Conservation (phyloP, 2,888 invertebrate genomes). For the Drosophila anomelani region DNA sequence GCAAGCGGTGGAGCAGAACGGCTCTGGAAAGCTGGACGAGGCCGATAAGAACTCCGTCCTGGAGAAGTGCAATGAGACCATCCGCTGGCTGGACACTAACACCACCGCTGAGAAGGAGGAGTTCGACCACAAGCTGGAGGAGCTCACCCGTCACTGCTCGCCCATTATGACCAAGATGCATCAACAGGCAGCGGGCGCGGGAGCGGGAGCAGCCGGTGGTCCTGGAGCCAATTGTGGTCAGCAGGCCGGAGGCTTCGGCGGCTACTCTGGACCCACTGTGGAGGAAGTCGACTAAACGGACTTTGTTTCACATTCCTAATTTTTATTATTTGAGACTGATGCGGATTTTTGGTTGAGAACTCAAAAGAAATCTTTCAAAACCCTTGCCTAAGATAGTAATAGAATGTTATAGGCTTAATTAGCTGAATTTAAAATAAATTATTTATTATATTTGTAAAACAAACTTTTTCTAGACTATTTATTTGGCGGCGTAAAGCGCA, state of each 20-base stretch:
- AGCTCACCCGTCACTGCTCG: constrained; percentile 83
- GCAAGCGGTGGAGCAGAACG: constrained; percentile 88
- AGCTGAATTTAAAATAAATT: constrained; percentile 23
- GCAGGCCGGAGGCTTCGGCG: constrained; percentile 88
- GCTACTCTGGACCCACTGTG: constrained; percentile 84
- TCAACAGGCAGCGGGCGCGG: constrained; percentile 84
- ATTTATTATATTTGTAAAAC: constrained; percentile 17
- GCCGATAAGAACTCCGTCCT: constrained; percentile 89
- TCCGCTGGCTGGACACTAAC: constrained; percentile 91
- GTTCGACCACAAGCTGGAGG: constrained; percentile 86
- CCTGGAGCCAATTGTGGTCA: constrained; percentile 82
- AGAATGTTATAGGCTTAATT: constrained; percentile 10
- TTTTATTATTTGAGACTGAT: constrained; percentile 25
- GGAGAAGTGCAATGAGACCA: constrained; percentile 88
- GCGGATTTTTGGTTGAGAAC: constrained; percentile 12
- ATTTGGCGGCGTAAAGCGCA: too few relatives aligned
- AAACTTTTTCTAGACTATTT: background rate
- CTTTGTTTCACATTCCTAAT: constrained; percentile 1
- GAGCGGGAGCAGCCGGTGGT: constrained; percentile 17
- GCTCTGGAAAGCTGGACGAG: constrained; percentile 88
- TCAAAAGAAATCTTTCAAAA: background rate
- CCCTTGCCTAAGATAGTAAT: constrained; percentile 18
- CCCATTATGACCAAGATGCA: constrained; percentile 86
- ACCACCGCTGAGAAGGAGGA: constrained; percentile 91
- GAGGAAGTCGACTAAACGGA: constrained; percentile 80